Evolutionary conservation across 2,888 invertebrate species (phyloP).

Genomic region (Stegana nigrithorax): DNA sequence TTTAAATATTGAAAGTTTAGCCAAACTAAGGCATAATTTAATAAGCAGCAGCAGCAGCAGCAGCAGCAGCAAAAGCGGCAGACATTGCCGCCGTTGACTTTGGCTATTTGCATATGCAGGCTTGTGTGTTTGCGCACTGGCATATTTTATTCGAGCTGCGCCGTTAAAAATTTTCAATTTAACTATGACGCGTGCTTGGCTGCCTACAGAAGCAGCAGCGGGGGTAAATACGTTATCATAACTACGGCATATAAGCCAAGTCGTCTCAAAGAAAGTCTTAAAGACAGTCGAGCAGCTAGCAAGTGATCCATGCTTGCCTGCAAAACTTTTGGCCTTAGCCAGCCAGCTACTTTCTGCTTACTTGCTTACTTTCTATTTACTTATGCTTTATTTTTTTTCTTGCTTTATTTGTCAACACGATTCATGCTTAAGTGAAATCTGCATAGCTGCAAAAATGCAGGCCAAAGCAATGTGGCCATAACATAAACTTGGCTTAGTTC

Average conservation of each 20-base stretch:
- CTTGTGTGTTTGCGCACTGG: constrained; percentile 1
- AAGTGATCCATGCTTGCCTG: background rate
- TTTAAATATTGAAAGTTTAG: constrained; percentile 14
- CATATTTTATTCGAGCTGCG: no score
- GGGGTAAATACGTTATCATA: background rate
- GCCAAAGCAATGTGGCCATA: constrained; percentile 2
- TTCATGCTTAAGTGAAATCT: constrained; percentile 8
- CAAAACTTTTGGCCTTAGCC: background rate
- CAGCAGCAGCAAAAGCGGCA: constrained; percentile 3
- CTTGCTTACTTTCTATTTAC: background rate
- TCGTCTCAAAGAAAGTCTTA: background rate
- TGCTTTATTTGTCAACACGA: background rate
- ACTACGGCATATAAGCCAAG: constrained; percentile 1
- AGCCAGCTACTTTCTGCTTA: background rate
- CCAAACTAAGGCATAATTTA: constrained; percentile 10
- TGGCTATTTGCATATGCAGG: background rate
- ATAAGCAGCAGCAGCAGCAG: constrained; percentile 2
- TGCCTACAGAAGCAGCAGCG: constrained; percentile 13
- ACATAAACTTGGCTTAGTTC: constrained; percentile 21
- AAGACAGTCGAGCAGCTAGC: background rate
- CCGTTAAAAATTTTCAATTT: constrained; percentile 17
- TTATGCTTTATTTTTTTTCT: background rate
- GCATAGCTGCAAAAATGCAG: constrained; percentile 9
- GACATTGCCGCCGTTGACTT: no score
- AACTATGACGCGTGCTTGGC: constrained; percentile 1